Evolutionary conservation across 1,140 invertebrate genomes (phyloP).

Genomic region (Musca domestica): DNA sequence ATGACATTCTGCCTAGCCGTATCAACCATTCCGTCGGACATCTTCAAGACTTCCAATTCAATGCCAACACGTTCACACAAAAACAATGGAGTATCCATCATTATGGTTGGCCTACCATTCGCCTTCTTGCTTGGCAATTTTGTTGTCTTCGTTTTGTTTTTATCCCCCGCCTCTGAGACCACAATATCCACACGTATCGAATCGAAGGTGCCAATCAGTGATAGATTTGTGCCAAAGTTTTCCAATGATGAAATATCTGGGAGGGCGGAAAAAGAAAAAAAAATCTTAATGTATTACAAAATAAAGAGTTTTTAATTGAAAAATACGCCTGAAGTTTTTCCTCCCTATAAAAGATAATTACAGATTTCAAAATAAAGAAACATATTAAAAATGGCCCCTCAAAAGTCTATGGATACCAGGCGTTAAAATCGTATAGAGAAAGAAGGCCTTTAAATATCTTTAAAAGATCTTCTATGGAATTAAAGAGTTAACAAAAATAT

Average conservation of each 20-base stretch:
- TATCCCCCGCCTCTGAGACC: conserved; percentile 76
- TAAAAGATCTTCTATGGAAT: too few species aligned
- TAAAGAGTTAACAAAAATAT: too few species aligned
- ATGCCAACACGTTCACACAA: conserved; percentile 87
- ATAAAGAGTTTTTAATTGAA: neutral
- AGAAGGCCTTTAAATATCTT: too few species aligned
- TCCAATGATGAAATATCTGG: conserved; percentile 66
- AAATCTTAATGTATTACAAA: neutral
- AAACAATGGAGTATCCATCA: conserved; percentile 83
- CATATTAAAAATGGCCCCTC: too few species aligned
- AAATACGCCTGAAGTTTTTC: too few species aligned
- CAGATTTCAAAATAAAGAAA: too few species aligned
- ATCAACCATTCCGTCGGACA: conserved; percentile 86
- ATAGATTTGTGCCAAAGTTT: conserved; percentile 86
- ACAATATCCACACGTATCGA: conserved; percentile 90
- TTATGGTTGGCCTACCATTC: conserved; percentile 61
- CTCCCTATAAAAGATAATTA: too few species aligned
- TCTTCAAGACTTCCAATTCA: conserved; percentile 85
- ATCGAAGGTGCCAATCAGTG: conserved; percentile 82
- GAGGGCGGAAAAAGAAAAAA: conserved; percentile 16
- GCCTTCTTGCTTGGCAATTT: conserved; percentile 42
- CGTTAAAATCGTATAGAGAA: too few species aligned
- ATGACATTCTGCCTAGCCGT: conserved; percentile 78
- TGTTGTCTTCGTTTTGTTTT: conserved; percentile 49
- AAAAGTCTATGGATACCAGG: too few species aligned